Percentiles rank a stretch among this genome's conserved stretches.
Evolutionary conservation across 2,888 invertebrate species (phyloP).

Genomic region (Hololepta plana): DNA sequence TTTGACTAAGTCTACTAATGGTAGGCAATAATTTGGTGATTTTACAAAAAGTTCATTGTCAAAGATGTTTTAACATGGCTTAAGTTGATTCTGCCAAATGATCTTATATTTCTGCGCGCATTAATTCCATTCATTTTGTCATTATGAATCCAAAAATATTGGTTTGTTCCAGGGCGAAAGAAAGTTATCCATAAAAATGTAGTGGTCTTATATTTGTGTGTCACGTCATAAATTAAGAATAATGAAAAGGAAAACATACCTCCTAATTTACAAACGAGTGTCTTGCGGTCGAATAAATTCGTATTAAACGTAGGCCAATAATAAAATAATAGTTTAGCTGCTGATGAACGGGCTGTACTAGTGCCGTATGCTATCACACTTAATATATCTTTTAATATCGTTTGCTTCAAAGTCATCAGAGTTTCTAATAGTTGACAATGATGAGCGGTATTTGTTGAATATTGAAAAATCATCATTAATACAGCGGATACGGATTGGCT

Average conservation of each 20-base stretch:
- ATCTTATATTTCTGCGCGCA: no score
- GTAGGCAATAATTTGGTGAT: no score
- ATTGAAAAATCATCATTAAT: constrained; percentile 95
- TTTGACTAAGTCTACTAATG: no score
- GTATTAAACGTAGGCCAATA: constrained; percentile 98
- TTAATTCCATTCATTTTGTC: no score
- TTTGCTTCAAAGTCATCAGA: constrained; percentile 82
- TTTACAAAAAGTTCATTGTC: no score
- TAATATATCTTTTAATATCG: constrained; percentile 81
- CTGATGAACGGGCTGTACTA: constrained; percentile 80
- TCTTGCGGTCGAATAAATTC: constrained; percentile 76
- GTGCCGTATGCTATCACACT: constrained; percentile 96
- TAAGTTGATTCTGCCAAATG: no score
- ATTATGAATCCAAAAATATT: no score
- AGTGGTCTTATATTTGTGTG: no score
- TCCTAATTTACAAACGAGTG: constrained; percentile 71
- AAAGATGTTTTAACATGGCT: no score
- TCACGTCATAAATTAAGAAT: no score
- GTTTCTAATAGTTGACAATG: constrained; percentile 94
- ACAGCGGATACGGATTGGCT: constrained; percentile 81
- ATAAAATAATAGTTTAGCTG: constrained; percentile 91
- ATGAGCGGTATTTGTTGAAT: constrained; percentile 84
- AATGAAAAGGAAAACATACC: constrained; percentile 34
- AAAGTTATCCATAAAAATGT: no score
- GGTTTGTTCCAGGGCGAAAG: no score